Conservation (phyloP, 2,888 invertebrate species). For the Conchocele bisecta region DNA sequence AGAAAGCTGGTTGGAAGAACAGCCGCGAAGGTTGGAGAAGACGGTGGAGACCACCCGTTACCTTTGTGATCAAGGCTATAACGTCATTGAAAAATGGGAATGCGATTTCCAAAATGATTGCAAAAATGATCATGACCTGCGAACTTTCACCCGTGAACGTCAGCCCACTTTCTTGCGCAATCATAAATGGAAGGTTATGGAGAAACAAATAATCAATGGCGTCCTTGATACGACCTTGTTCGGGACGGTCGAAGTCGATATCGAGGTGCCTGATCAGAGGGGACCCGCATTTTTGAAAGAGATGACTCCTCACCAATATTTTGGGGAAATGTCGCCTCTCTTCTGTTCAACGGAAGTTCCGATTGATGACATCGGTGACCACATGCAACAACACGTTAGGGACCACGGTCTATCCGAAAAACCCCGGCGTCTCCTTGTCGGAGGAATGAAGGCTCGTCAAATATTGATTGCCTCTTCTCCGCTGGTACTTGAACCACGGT, state of each 20-base stretch:
- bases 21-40: neutral
- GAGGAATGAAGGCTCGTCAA: constrained; percentile 27
- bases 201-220: neutral
- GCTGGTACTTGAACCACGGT: constrained; percentile 47
- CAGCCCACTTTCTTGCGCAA: neutral
- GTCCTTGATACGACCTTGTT: constrained; percentile 9
- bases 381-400: constrained; percentile 19
- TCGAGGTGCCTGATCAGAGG: constrained; percentile 7
- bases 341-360: too few relatives aligned
- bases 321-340: too few relatives aligned
- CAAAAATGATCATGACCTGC: too few relatives aligned
- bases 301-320: too few relatives aligned
- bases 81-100: constrained; percentile 33
- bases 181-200: neutral
- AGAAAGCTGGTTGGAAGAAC: constrained; percentile 17
- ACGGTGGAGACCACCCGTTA: neutral
- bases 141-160: too few relatives aligned
- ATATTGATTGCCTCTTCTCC: constrained; percentile 40
- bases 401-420: constrained; percentile 8
- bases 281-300: too few relatives aligned
- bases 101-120: too few relatives aligned
- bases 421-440: constrained; percentile 18
- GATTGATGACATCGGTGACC: too few relatives aligned
- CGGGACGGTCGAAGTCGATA: constrained; percentile 14
- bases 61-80: constrained; percentile 17